These are phyloP conservation scores for Galagoides demidoff DNA, from an alignment of 2,797 vertebrate genomes.

Conservation along the genomic window DNA sequence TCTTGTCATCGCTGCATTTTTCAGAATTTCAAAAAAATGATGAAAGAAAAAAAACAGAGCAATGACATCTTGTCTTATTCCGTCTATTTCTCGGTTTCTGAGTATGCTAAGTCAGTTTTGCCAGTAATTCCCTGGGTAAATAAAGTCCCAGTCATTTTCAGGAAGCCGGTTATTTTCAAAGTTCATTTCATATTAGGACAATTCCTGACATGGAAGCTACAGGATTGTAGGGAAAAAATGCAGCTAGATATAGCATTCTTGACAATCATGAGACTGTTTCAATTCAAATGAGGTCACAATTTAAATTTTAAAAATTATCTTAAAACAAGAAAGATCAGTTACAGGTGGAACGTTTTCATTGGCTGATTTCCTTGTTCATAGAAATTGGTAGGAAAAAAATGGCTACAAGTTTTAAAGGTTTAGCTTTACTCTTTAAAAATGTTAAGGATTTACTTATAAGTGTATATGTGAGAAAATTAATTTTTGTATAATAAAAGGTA, in stretches of 20 bases:
- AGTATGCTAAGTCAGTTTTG: background rate
- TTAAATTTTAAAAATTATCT: background rate
- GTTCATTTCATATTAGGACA: background rate
- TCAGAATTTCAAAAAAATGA: conserved; percentile 26
- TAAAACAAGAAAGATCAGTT: background rate
- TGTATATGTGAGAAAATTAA: background rate
- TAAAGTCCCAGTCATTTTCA: background rate
- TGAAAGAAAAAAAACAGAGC: background rate
- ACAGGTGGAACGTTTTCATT: background rate
- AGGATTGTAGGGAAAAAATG: background rate
- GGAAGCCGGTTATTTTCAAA: background rate
- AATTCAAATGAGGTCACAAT: background rate
- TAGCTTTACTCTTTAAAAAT: conserved; percentile 20
- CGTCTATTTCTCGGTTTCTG: background rate
- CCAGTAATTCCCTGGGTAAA: background rate
- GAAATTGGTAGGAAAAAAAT: conserved; percentile 3
- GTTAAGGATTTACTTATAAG: background rate
- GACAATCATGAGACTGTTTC: conserved; percentile 1
- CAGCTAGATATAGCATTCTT: background rate
- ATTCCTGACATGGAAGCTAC: background rate
- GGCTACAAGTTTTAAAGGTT: background rate
- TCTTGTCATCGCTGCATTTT: conserved; percentile 45
- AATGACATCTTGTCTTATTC: background rate
- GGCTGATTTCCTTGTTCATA: background rate
- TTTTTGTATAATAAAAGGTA: background rate